Conservation (phyloP, 2,113 vertebrate species). For the Cyphomyrus plagiostoma region DNA sequence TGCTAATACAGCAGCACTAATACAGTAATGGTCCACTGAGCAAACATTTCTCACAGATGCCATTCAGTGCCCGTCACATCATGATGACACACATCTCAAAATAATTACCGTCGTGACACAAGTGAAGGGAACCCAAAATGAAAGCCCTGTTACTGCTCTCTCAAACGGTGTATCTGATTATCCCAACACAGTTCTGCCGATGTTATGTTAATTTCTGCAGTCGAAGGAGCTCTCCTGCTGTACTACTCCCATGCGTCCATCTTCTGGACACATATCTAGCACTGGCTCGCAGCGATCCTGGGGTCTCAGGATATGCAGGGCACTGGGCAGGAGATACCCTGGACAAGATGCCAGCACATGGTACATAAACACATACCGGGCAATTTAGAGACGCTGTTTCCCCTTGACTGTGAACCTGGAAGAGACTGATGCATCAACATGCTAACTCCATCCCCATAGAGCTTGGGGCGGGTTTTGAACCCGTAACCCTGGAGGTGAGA, state of each 20-base stretch:
- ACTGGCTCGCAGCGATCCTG: neutral
- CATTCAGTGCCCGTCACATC: constrained; percentile 47
- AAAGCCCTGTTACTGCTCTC: constrained; percentile 14
- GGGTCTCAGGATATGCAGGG: neutral
- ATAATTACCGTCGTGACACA: constrained; percentile 54
- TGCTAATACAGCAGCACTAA: neutral
- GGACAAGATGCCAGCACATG: neutral
- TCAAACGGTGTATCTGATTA: constrained; percentile 42
- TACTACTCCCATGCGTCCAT: neutral
- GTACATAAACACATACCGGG: neutral
- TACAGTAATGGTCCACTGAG: constrained; percentile 47
- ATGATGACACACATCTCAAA: constrained; percentile 46
- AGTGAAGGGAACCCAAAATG: constrained; percentile 47
- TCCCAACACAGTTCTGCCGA: constrained; percentile 33
- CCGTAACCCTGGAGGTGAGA: neutral
- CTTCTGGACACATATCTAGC: neutral
- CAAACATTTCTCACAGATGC: constrained; percentile 38
- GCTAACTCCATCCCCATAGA: neutral
- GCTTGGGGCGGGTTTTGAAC: neutral
- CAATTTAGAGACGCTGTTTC: neutral
- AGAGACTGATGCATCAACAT: neutral
- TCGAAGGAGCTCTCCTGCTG: neutral
- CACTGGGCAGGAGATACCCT: neutral
- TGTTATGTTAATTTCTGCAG: constrained; percentile 23
- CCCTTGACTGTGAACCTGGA: neutral